Conservation (phyloP, 2,888 invertebrate species). For the Diplazon laetatorius region DNA sequence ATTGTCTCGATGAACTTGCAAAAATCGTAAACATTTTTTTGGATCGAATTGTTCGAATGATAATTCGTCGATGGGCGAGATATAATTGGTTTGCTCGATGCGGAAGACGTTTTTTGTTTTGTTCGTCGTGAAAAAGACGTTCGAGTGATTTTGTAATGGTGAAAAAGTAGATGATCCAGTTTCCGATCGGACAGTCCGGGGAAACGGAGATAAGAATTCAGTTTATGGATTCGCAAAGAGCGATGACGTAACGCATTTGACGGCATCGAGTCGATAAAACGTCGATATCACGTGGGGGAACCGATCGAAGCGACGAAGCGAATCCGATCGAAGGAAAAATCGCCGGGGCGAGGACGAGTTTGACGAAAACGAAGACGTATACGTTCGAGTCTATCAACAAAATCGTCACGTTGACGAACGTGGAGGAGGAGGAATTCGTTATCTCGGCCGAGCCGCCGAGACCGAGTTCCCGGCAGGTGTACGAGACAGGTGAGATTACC, state of each 20-base stretch:
- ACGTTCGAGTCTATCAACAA: constrained; percentile 61
- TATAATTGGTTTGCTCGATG: no score
- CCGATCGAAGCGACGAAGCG: constrained; percentile 36
- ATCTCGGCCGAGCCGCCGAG: constrained; percentile 61
- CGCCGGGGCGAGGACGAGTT: constrained; percentile 9
- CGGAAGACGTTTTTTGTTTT: no score
- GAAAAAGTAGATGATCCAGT: no score
- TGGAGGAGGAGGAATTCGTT: constrained; percentile 57
- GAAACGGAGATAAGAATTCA: no score
- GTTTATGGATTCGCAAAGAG: no score
- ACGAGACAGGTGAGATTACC: constrained; percentile 68
- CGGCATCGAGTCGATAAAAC: not conserved
- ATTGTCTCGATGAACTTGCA: no score
- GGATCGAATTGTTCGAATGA: no score
- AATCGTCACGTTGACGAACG: constrained; percentile 70
- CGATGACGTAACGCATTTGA: not conserved
- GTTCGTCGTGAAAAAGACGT: no score
- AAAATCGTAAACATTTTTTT: no score
- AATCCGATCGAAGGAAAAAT: constrained; percentile 17
- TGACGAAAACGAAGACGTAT: constrained; percentile 48
- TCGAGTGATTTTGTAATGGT: no score
- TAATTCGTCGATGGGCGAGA: no score
- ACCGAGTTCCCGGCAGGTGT: constrained; percentile 68
- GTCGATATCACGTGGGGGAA: not conserved
- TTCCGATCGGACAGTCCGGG: no score